Base-by-base conservation (phyloP, 2,797 vertebrate species). In the Microctenopoma lineatum region DNA sequence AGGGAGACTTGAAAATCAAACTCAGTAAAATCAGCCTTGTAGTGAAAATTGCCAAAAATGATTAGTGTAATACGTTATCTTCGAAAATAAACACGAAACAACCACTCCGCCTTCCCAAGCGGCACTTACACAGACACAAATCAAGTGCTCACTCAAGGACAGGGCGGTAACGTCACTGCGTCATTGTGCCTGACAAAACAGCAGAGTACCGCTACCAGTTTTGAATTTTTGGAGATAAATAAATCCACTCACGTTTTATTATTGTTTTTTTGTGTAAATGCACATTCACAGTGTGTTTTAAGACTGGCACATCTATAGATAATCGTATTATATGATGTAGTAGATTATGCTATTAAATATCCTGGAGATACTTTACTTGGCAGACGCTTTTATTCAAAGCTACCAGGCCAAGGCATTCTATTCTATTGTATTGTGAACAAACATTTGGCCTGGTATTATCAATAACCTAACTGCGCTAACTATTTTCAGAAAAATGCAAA, bases 131-230 rank as follows among this genome's bases (percentile, higher is more conserved):
- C 0, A 16, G 0, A 27, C 0, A 0, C 0, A 76, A 81, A 86
- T 0, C 79, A n/a, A 90, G 77, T n/a, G 62, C 80, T 1, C 54
- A 46, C 38, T 21, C 2, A 18, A 4, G 16, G 38, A 38, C 11
- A 6, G 25, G 2, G 14, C 46, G 7, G 16, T 7, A 4, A n/a
- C 75, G 80, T 83, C 48, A 66, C 77, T 63, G 13, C 84, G 82
- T 90, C 80, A 85, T 42, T 0, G 32, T 36, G n/a, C n/a, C 32
- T 60, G 66, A 84, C 79, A 88, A 88, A 86, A 80, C 53, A 46
- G 75, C 77, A 50, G 26, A 59, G 50, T 68, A 78, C 78, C 69
- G 81, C 76, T 89, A 81, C 84, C 8, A 66, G 77, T 86, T 89
- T 90, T 85, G 52, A 90, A 84, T 59, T 78, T 27, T 57, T 59